Percentiles rank a stretch among this genome's conserved stretches.
Conservation (phyloP, 2,797 vertebrate species). For the Gambusia yucatana region DNA sequence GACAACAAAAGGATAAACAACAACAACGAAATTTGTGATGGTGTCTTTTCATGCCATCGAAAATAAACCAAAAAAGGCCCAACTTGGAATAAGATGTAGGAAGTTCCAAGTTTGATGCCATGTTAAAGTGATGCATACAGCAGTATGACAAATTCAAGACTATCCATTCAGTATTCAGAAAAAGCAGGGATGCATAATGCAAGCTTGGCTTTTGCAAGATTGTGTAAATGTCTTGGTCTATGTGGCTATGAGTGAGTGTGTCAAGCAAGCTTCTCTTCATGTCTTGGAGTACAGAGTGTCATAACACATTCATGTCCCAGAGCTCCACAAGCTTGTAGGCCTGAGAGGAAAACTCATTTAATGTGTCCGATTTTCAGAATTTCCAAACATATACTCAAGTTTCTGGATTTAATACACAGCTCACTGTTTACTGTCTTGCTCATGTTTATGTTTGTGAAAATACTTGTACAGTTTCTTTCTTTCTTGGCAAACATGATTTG, state of each 20-base stretch:
- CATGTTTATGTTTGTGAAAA: slow-evolving; percentile 13
- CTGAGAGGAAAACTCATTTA: slow-evolving; percentile 28
- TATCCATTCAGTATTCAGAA: slow-evolving; percentile 9
- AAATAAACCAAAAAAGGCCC: neutral
- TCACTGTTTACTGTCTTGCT: slow-evolving; percentile 2
- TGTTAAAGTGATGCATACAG: slow-evolving; percentile 10
- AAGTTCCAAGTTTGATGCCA: neutral
- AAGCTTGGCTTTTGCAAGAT: slow-evolving; percentile 8
- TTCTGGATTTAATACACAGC: slow-evolving; percentile 4
- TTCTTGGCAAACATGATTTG: slow-evolving; percentile 11
- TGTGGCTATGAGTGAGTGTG: slow-evolving; percentile 1
- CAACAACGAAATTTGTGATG: neutral
- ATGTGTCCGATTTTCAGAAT: slow-evolving; percentile 29
- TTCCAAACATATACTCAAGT: slow-evolving; percentile 26
- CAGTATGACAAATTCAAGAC: slow-evolving; percentile 1
- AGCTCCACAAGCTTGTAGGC: slow-evolving; percentile 62
- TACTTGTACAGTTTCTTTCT: slow-evolving; percentile 13
- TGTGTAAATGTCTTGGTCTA: slow-evolving; percentile 25
- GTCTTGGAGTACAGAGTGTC: slow-evolving; percentile 59
- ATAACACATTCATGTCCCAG: slow-evolving; percentile 78
- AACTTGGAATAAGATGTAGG: neutral
- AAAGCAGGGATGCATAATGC: slow-evolving; percentile 36
- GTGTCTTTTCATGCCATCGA: neutral
- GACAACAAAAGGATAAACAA: neutral
- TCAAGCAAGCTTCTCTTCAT: slow-evolving; percentile 32